Evolutionary conservation across 2,113 vertebrate genomes (phyloP), one percentile per base, ranked within the genome.

Genomic region (Odocoileus hemionus): DNA sequence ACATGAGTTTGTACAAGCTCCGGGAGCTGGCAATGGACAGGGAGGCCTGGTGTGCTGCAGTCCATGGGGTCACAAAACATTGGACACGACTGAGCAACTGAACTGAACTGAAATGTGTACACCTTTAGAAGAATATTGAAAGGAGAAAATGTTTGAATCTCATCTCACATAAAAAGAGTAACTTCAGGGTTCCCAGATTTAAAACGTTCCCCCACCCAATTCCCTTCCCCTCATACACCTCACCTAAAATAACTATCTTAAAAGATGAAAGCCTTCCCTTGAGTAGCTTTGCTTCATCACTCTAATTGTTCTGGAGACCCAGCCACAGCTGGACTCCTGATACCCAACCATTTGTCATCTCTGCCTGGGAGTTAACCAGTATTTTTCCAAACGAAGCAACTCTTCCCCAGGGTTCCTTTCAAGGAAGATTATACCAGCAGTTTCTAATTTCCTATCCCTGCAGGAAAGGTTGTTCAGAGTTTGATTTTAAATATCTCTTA

Each of bases 391-490:
- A 94, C 21, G 45, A 91, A 84, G 61, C 54, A 87, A 91, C 52
- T 64, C 57, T 70, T 84, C 39, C 95, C 39, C n/a, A 3, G 5
- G 30, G 52, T 60, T 91, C 85, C 90, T 92, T 86, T 83, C 61
- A 78, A 33, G 26, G 30, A 91, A 61, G 96, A 89, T 89, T 47
- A 84, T 5, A 50, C 45, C 19, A 80, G 26, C 76, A 86, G 85
- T 36, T 91, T 90, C 82, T 97, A 79, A 95, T 93, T 95, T 94
- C 96, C 76, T 70, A 45, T 94, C 86, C 36, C 94, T 93, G 67
- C 36, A 89, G 78, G 86, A 97, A 97, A 94, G 45, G 64, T 14
- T 93, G 76, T 89, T 86, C 91, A 83, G 43, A 96, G 67, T 36
- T 64, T 89, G 86, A 47, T 39, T 50, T 96, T 91, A 83, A 97